Evolutionary conservation across 1,140 invertebrate genomes (phyloP), one percentile per base, ranked within the genome.

Genomic region (Melipona quadrifasciata): DNA sequence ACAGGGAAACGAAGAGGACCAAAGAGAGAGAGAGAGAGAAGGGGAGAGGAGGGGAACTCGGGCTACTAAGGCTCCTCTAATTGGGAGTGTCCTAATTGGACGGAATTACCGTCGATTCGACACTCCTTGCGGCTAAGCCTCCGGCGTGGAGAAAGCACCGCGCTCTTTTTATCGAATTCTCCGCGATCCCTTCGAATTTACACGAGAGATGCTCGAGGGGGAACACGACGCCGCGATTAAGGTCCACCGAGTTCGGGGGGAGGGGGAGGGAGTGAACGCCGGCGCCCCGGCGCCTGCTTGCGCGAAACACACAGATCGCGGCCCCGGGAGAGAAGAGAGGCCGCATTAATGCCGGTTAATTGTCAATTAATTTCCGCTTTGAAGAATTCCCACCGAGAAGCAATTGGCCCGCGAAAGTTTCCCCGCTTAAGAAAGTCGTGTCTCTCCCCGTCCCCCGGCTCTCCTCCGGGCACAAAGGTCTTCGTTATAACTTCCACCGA

Each of bases 21-120:
- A 14, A 8, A 67, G 21, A 11, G 51, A 85, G 83, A 47, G 6
- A 47, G 16, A 31, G 17, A 27, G 39, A 39, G 72, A 80, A 77
- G 72, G 85, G 27, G 84, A 90, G 81, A 89, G 80, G 8, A 17
- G 17, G 17, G 80, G 76, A 79, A 80, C 47, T 53, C 47, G 64
- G 73, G 86, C 86, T 81, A 86, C 86, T 81, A 86, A 85, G 81
- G 72, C 87, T 91, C 87, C 84, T 77, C 74, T 92, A 92, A 92
- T 92, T 92, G 92, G 90, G 86, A 90, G 83, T 86, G 85, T 90
- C 85, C 91, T 92, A 92, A 92, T 92, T 92, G 91, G 92, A 91
- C 86, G 81, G 86, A 88, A 86, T 87, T 90, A 87, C 85, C 79
- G 86, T 81, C 87, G 81, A 89, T 89, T 85, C 88, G 87, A 84